Conservation (phyloP, 2,113 vertebrate species). For the Anas platyrhynchos region DNA sequence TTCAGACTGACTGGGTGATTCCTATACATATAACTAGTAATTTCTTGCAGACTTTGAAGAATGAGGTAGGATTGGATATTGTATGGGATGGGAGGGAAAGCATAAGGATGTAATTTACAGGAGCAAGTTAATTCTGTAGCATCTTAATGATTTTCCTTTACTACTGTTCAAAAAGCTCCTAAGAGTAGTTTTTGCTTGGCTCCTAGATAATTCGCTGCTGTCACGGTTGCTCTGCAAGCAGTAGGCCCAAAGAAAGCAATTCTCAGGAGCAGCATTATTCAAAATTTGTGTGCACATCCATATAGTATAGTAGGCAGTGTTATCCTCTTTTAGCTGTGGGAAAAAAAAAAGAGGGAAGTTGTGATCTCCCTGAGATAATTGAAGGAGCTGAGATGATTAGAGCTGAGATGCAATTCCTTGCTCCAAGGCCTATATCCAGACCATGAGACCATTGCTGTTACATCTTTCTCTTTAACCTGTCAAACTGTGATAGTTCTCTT, state of each 20-base stretch:
- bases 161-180: not conserved
- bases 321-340: not conserved
- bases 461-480: constrained; percentile 71
- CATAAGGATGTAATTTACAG: not conserved
- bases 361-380: not conserved
- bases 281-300: not conserved
- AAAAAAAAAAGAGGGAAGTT: not conserved
- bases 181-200: not conserved
- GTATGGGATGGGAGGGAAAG: not conserved
- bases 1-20: not conserved
- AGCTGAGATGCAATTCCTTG: constrained; percentile 27
- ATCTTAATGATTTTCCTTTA: not conserved
- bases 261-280: not conserved
- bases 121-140: not conserved
- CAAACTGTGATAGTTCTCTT: constrained; percentile 68
- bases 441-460: constrained; percentile 19
- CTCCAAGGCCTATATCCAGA: constrained; percentile 21
- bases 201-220: not conserved
- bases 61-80: not conserved
- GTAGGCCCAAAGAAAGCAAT: not conserved
- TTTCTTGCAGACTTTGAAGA: not conserved
- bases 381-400: not conserved
- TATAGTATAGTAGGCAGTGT: not conserved
- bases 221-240: not conserved
- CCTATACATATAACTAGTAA: not conserved